These are phyloP conservation scores for Neodiprion virginianus DNA, from an alignment of 1,140 invertebrate genomes.

Conservation along the genomic window DNA sequence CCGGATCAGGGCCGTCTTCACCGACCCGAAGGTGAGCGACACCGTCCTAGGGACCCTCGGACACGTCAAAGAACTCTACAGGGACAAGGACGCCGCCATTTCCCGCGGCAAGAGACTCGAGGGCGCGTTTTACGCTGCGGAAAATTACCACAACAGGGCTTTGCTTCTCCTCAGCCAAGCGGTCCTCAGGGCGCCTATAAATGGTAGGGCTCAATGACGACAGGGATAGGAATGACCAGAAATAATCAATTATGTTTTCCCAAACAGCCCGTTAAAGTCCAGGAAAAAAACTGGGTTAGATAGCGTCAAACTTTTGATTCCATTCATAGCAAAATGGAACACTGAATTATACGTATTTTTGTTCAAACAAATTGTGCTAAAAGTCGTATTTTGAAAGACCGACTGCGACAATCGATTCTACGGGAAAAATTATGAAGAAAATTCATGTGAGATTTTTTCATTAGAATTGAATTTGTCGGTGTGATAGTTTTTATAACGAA, in stretches of 20 bases:
- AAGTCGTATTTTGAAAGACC: no score
- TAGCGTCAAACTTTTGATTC: not conserved
- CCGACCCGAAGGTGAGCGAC: slow-evolving; percentile 62
- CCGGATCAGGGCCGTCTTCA: slow-evolving; percentile 60
- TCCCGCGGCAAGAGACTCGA: slow-evolving; percentile 59
- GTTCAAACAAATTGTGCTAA: no score
- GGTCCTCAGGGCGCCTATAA: slow-evolving; percentile 68
- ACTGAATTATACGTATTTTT: no score
- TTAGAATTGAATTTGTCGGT: no score
- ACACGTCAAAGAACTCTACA: slow-evolving; percentile 64
- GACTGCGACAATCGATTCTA: no score
- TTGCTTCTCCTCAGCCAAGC: slow-evolving; percentile 68
- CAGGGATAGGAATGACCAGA: not conserved
- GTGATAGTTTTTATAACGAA: no score
- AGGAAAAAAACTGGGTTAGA: not conserved
- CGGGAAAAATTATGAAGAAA: no score
- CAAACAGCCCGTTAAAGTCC: not conserved
- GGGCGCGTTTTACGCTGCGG: slow-evolving; percentile 56
- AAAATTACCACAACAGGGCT: slow-evolving; percentile 62
- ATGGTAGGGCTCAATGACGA: slow-evolving; percentile 46
- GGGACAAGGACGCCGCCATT: slow-evolving; percentile 64
- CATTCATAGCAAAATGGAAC: no score
- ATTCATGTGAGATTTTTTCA: no score
- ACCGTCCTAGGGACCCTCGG: slow-evolving; percentile 61
- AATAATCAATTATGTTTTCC: not conserved